Percentiles rank a stretch among this genome's conserved stretches.
phyloP scores from a whole-genome alignment of 2,113 vertebrate genomes.

The Hypanus sabinus region DNA sequence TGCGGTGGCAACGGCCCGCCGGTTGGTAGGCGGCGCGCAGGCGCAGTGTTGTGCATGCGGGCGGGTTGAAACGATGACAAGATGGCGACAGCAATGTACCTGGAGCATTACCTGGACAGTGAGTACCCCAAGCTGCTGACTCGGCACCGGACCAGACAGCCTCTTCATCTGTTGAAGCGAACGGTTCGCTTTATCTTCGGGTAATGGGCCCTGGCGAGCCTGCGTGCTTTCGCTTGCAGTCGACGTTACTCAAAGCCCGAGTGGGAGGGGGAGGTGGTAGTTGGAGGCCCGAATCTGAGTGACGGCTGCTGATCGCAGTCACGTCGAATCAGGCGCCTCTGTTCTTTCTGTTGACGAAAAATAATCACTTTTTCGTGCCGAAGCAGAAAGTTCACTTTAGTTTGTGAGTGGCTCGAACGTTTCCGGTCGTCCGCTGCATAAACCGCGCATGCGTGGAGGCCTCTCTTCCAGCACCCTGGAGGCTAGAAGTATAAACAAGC shows the following conservation, averaged over 20 bases:
- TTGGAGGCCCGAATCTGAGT: constrained; percentile 4
- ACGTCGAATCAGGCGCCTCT: constrained; percentile 43
- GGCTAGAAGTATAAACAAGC: neutral
- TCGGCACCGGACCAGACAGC: neutral
- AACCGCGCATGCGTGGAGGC: neutral
- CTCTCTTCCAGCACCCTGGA: neutral
- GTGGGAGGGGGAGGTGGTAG: neutral
- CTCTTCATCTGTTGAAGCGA: neutral
- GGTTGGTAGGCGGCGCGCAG: neutral
- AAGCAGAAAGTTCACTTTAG: neutral
- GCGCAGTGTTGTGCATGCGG: constrained; percentile 33
- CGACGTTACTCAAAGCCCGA: neutral
- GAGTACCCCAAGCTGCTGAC: constrained; percentile 50
- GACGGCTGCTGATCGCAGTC: neutral
- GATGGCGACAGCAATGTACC: constrained; percentile 93
- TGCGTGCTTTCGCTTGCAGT: neutral
- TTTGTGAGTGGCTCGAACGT: neutral
- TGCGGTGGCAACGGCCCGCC: constrained; percentile 35
- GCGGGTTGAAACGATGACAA: constrained; percentile 49
- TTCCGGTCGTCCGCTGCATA: neutral
- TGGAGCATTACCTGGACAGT: constrained; percentile 97
- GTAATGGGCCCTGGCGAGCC: neutral
- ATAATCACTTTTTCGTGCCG: neutral
- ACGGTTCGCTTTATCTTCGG: neutral
- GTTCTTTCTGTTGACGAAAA: neutral